These are phyloP conservation scores for Carabus problematicus DNA, from an alignment of 2,888 invertebrate species.

Conservation along the genomic window DNA sequence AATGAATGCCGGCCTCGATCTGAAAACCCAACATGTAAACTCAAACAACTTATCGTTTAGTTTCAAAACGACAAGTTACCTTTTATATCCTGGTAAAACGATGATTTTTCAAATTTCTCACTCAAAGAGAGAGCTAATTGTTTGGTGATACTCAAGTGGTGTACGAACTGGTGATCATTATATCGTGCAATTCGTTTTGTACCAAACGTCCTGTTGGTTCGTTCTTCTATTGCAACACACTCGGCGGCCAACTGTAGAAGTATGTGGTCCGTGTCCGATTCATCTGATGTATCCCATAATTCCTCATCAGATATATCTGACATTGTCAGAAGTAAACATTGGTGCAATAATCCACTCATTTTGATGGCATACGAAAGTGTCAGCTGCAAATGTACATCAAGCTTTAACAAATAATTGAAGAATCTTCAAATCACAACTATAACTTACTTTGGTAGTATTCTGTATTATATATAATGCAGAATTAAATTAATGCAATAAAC, in stretches of 20 bases:
- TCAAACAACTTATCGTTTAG: too few species aligned
- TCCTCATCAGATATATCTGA: slow-evolving; percentile 10
- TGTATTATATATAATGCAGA: too few species aligned
- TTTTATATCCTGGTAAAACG: neutral
- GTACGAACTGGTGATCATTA: neutral
- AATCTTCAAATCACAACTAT: too few species aligned
- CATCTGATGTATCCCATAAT: neutral
- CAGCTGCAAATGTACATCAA: too few species aligned
- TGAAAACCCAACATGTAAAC: neutral
- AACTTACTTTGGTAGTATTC: too few species aligned
- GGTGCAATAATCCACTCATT: neutral
- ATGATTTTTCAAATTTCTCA: slow-evolving; percentile 2
- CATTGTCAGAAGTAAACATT: neutral
- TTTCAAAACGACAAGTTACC: neutral
- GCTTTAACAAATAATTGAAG: too few species aligned
- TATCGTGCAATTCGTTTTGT: neutral
- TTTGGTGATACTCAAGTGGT: neutral
- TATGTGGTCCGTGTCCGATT: neutral
- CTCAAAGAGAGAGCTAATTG: neutral
- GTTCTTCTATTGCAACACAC: neutral
- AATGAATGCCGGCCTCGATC: slow-evolving; percentile 2
- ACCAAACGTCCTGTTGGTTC: neutral
- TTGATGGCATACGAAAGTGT: neutral
- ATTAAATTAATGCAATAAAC: too few species aligned
- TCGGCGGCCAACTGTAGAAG: neutral